phyloP scores from a whole-genome alignment of 2,888 invertebrate genomes.

The Rhaphigaster nebulosa region DNA sequence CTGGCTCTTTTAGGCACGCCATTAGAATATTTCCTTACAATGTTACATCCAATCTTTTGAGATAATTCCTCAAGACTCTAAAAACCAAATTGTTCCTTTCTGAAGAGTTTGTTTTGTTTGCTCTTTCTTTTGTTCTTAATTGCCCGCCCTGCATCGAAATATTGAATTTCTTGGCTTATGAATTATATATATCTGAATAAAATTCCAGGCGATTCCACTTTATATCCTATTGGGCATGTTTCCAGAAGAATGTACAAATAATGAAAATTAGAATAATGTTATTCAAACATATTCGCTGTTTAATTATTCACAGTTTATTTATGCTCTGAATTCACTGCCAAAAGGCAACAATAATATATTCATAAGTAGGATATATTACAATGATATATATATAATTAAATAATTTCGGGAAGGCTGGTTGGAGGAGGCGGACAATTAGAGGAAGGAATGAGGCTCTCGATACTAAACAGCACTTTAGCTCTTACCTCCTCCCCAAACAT shows the following conservation, averaged over 20 bases:
- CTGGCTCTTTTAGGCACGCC: too few species aligned
- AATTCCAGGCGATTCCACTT: too few species aligned
- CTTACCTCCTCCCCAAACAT: conserved; percentile 36
- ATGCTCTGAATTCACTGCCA: not conserved
- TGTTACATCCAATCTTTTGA: too few species aligned
- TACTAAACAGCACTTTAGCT: not conserved
- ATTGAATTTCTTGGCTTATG: too few species aligned
- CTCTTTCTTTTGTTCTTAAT: too few species aligned
- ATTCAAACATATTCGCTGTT: not conserved
- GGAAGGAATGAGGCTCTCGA: not conserved
- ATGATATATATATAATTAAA: conserved; percentile 5
- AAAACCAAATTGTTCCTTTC: too few species aligned
- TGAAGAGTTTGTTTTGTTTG: too few species aligned
- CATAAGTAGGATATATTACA: not conserved
- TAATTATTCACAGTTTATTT: not conserved
- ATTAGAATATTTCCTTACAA: too few species aligned
- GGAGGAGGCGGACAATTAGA: not conserved
- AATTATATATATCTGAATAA: too few species aligned
- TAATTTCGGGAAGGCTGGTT: not conserved
- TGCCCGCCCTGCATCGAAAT: too few species aligned
- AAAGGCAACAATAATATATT: not conserved
- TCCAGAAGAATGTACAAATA: not conserved
- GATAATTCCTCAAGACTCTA: too few species aligned
- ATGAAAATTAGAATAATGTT: not conserved
- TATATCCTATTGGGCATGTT: too few species aligned